Evolutionary conservation across 2,888 invertebrate genomes (phyloP), one percentile per base, ranked within the genome.

Genomic region (Meteorus colon): DNA sequence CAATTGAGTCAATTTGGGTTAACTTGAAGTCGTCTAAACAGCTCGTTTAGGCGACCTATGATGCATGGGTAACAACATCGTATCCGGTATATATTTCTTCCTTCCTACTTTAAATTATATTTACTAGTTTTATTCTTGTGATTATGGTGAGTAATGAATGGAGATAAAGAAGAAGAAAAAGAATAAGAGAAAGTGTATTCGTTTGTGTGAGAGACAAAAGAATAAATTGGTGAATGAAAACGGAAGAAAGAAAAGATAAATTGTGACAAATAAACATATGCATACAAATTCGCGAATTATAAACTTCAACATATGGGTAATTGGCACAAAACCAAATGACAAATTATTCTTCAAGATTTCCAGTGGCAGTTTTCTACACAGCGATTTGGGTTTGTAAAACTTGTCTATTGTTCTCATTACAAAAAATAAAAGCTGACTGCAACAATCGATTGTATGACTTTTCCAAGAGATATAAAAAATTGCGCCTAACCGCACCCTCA

Each of bases 21-120:
- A 89, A 88, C 89, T 89, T 88, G 85, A 89, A 89, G 89, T 89
- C 88, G 87, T 87, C 89, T 88, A 89, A 89, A 89, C 89, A 88
- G 88, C 86, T 88, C 86, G 88, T 89, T 89, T 88, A 89, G 87
- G 83, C 82, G 84, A 84, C 83, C 82, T 84, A 82, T 85, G 85
- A 85, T 85, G 86, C 83, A 86, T 86, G 84, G 81, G 80, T 84
- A 82, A 84, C 80, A 79, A 84, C 80, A 79, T 81, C 80, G 82
- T 86, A 87, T 87, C 86, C 88, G 87, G 84, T 83, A 80, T 81
- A 41, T 27, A 62, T 29, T 51, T 83, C 82, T 85, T 86, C 81
- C 84, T 84, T 86, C 84, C 84, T 86, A 83, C 82, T 84, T 83
- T 83, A 76, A 79, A 79, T 77, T 67, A 77, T 62, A 76, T 76